Conservation (phyloP, 2,113 vertebrate species). For the Neogale vison region DNA sequence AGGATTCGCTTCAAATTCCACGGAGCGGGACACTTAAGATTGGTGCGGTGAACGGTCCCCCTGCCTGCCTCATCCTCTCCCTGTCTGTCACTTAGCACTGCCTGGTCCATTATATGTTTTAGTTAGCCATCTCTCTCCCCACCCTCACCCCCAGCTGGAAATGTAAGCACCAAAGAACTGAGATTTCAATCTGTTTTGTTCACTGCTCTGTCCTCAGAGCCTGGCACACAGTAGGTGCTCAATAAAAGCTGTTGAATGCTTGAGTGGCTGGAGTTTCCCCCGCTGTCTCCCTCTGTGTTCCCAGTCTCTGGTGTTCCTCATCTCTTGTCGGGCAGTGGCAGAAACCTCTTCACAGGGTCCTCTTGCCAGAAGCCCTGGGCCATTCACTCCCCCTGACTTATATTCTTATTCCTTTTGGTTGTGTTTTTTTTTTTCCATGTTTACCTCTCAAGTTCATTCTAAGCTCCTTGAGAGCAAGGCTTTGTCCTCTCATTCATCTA, state of each 20-base stretch:
- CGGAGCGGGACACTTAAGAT: rapidly evolving
- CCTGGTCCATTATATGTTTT: background rate
- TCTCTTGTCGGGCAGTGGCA: background rate
- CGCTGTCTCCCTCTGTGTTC: background rate
- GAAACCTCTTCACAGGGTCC: background rate
- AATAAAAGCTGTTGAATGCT: background rate
- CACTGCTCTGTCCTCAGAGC: background rate
- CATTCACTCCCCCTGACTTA: background rate
- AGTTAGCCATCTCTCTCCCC: too few relatives aligned
- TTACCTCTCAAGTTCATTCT: background rate
- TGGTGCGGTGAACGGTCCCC: rapidly evolving
- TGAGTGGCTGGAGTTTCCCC: background rate
- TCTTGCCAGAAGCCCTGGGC: background rate
- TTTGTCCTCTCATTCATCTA: background rate
- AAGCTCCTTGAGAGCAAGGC: background rate
- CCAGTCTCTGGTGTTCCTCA: background rate
- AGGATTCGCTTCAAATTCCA: background rate
- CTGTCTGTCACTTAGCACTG: background rate
- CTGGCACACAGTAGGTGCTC: background rate
- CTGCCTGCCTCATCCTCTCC: background rate
- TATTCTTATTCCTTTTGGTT: background rate
- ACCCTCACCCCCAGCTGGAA: background rate
- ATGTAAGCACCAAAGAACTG: background rate
- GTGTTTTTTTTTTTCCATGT: background rate
- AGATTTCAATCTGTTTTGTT: background rate